Evolutionary conservation across 2,113 vertebrate genomes (phyloP).

Genomic region (Candoia aspera): DNA sequence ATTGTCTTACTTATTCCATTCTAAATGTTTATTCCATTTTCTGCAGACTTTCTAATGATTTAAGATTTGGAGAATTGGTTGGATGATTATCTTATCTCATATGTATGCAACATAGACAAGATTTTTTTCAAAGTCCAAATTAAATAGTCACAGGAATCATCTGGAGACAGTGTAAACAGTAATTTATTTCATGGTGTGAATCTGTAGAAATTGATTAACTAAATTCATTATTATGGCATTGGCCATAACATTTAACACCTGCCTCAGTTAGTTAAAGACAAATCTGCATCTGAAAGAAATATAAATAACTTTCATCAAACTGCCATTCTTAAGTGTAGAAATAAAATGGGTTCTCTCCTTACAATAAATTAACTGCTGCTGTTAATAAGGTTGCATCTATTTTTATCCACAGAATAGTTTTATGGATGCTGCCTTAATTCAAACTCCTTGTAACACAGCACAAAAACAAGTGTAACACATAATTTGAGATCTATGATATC

Average conservation of each 20-base stretch:
- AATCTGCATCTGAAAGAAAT: conserved; percentile 8
- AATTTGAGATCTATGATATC: background rate
- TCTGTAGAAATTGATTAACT: background rate
- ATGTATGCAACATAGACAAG: background rate
- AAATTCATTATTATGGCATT: background rate
- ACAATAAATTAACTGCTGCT: background rate
- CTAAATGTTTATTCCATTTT: background rate
- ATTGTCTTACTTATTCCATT: background rate
- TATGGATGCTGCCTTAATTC: background rate
- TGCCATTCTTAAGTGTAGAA: background rate
- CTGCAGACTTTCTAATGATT: background rate
- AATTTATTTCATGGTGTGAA: background rate
- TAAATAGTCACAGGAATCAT: background rate
- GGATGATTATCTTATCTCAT: background rate
- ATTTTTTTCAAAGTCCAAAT: background rate
- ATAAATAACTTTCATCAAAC: background rate
- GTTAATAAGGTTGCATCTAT: conserved; percentile 7
- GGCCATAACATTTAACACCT: background rate
- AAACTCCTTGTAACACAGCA: background rate
- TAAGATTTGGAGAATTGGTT: background rate
- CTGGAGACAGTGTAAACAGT: background rate
- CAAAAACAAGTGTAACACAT: conserved; percentile 5
- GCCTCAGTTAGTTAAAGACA: background rate
- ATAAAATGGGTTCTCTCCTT: background rate
- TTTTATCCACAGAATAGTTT: conserved; percentile 8